A percentile compares a stretch with the other conserved stretches of the same genome.
phyloP scores from a whole-genome alignment of 2,888 invertebrate species.

The Merodon equestris region DNA sequence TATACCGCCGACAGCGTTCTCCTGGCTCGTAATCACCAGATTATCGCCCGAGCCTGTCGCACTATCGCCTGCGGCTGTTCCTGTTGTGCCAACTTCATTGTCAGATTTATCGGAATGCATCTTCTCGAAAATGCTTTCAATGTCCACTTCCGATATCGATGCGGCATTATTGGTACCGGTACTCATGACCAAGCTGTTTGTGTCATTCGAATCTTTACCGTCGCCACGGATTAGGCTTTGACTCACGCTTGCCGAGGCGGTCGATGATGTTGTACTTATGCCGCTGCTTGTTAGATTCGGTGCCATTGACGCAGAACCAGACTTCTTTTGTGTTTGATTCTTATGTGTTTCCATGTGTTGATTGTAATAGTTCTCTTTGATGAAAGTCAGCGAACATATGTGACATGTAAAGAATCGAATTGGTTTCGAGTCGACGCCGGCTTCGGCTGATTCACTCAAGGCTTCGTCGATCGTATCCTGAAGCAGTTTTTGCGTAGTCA shows the following conservation, averaged over 20 bases:
- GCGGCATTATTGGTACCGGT: conserved; percentile 71
- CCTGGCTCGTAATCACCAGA: conserved; percentile 78
- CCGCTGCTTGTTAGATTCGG: conserved; percentile 50
- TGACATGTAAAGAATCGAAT: conserved; percentile 79
- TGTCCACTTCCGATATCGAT: conserved; percentile 76
- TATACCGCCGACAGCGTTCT: conserved; percentile 77
- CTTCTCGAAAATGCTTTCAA: conserved; percentile 79
- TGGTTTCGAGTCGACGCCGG: conserved; percentile 74
- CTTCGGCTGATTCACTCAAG: conserved; percentile 76
- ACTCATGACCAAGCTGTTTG: conserved; percentile 40
- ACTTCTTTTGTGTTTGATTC: conserved; percentile 71
- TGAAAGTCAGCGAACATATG: conserved; percentile 79
- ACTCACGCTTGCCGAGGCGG: conserved; percentile 48
- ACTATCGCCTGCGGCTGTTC: conserved; percentile 30
- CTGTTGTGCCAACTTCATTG: conserved; percentile 70
- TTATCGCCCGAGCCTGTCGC: conserved; percentile 72
- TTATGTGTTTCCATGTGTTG: conserved; percentile 79
- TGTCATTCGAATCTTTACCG: conserved; percentile 67
- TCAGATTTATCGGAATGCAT: conserved; percentile 79
- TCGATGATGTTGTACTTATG: conserved; percentile 53
- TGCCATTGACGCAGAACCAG: conserved; percentile 39
- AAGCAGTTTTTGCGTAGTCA: conserved; percentile 78
- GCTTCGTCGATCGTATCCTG: conserved; percentile 79
- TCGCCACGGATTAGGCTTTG: conserved; percentile 68
- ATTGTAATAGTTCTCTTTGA: conserved; percentile 78